Base-by-base conservation (phyloP, 2,888 invertebrate species). In the Galeopsomyia nigrocyanea region DNA sequence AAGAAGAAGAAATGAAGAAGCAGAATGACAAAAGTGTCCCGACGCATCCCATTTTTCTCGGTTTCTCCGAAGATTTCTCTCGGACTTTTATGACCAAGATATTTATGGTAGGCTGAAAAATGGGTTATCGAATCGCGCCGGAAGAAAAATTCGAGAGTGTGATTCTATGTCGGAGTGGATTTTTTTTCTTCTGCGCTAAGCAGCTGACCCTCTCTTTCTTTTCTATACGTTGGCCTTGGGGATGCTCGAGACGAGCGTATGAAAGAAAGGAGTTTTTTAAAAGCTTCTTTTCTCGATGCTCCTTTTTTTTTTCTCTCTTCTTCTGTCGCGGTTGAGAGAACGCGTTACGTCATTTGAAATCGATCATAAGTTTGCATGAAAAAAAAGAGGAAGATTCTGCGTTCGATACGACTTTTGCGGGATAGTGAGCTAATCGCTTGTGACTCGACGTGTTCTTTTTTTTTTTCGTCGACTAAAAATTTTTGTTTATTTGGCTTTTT, bases 51-150 rank as follows among this genome's bases (percentile, higher is more conserved):
- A 26, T 73, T 64, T 60, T 64, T 57, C 57, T 61, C 17, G 53
- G 53, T 60, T 68, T 68, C 64, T 53, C 46, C 19, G 56, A 64
- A 69, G 73, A 73, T 73, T 69, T 73, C 68, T 73, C 68, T 55
- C 26, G 50, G 39, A 39, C 39, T 57, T 74, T 74, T 74, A 74
- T 49, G 69, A 62, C 65, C 51, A 3, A 3, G 39, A 53, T 68
- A 74, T 74, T 74, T 74, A 74, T 68, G 60, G 70, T 68, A 63
- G 64, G 74, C 21, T 71, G 71, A 74, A 74, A 71, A 74, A 74
- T 67, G 60, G 67, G 67, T 74, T 74, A 74, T 73, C 68, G 68
- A 73, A 71, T 68, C 53, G 50, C 46, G 3, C 47, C 39, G 39
- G 39, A 39, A 60, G 73, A 68, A 65, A 68, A 65, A 56, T 39